Percentiles rank a stretch among this genome's conserved stretches.
These are phyloP conservation scores for Conops quadrifasciatus DNA, from an alignment of 2,888 invertebrate genomes.

Conservation along the genomic window DNA sequence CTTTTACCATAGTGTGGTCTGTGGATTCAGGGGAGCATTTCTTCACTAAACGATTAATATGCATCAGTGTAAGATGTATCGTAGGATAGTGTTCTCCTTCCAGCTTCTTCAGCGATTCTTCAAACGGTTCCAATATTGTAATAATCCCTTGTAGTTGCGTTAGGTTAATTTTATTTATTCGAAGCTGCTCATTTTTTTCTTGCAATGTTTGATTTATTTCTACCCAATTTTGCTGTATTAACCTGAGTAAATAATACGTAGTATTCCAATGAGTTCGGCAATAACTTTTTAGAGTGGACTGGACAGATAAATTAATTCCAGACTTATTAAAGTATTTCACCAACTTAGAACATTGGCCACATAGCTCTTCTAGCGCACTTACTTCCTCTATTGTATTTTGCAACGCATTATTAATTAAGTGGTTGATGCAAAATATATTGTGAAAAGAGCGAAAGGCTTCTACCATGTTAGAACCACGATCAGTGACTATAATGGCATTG, in stretches of 20 bases:
- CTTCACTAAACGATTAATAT: no score
- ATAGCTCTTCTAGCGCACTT: no score
- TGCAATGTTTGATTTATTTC: slow-evolving; percentile 32
- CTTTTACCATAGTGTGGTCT: no score
- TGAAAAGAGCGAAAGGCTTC: slow-evolving; percentile 32
- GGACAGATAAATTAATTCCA: no score
- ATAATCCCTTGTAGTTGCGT: slow-evolving; percentile 23
- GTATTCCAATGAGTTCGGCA: slow-evolving; percentile 33
- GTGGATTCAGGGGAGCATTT: no score
- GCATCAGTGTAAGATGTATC: no score
- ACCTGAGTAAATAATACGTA: slow-evolving; percentile 21
- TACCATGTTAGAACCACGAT: slow-evolving; percentile 39
- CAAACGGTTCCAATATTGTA: slow-evolving; percentile 19
- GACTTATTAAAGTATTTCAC: no score
- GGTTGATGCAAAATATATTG: slow-evolving; percentile 37
- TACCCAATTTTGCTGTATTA: slow-evolving; percentile 21
- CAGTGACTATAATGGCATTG: slow-evolving; percentile 38
- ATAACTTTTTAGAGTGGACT: no score
- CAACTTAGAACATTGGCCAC: no score
- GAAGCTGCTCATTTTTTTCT: no score
- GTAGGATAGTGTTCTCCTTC: slow-evolving; percentile 23
- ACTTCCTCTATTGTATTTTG: no score
- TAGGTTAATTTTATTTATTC: slow-evolving; percentile 34
- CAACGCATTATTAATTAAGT: no score
- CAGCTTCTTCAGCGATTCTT: slow-evolving; percentile 26